phyloP scores from a whole-genome alignment of 1,140 invertebrate genomes.

The Chironomus striatipennis region DNA sequence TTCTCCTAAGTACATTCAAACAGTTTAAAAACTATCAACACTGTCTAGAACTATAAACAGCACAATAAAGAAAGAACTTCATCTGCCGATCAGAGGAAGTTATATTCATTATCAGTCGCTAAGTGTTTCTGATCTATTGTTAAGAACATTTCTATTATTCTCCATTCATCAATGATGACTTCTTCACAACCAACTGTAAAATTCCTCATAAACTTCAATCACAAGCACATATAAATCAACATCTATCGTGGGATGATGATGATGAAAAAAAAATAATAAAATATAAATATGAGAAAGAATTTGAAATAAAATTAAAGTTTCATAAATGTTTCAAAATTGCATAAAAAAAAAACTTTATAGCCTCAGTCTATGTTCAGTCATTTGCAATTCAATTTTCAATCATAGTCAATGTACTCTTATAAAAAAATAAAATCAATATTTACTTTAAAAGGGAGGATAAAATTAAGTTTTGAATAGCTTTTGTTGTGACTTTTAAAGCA shows the following conservation, averaged over 20 bases:
- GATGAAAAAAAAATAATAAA: neutral
- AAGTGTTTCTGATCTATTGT: neutral
- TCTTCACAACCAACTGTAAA: constrained; percentile 1
- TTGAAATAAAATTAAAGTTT: neutral
- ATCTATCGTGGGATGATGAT: neutral
- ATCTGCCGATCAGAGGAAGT: neutral
- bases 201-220: constrained; percentile 5
- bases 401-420: neutral
- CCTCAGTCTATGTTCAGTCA: neutral
- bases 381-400: neutral
- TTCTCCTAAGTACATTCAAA: too few relatives aligned
- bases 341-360: neutral
- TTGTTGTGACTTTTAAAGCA: too few relatives aligned
- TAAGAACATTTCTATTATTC: neutral
- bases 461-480: neutral
- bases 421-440: neutral
- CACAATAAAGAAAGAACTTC: too few relatives aligned
- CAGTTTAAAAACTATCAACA: too few relatives aligned
- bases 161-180: neutral
- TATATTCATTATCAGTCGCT: neutral
- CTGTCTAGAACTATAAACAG: too few relatives aligned
- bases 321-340: neutral
- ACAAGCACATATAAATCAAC: too few relatives aligned
- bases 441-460: neutral
- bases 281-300: neutral